Evolutionary conservation across 2,888 invertebrate species (phyloP), one percentile per base, ranked within the genome.

Genomic region (Leucophenga montana): DNA sequence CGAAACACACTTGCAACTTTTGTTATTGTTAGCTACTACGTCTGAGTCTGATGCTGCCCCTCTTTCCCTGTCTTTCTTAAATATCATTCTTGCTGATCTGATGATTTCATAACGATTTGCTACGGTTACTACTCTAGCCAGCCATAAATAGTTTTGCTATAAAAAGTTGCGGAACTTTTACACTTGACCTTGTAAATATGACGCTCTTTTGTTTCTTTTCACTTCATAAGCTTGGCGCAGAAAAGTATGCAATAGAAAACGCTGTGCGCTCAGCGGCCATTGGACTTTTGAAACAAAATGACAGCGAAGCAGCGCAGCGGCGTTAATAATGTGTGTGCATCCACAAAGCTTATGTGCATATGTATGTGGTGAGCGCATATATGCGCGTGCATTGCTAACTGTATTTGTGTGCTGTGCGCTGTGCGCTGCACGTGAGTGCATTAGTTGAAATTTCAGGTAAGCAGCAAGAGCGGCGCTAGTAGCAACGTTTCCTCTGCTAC

Each of bases 161-260:
- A n/a, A n/a, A n/a, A n/a, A n/a, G n/a, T n/a, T n/a, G n/a, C n/a
- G n/a, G n/a, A n/a, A n/a, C n/a, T n/a, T n/a, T n/a, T n/a, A n/a
- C n/a, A n/a, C n/a, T n/a, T n/a, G n/a, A n/a, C n/a, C n/a, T n/a
- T 39, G 9, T 39, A 39, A 3, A 39, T 39, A 39, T 8, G 9
- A 39, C 39, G 16, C 39, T 16, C 18, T n/a, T 61, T 33, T 0
- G 33, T 33, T 33, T 27, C 69, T 50, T 65, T 31, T 50, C 39
- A 5, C 39, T 39, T 39, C 39, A 39, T 39, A 39, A 39, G 9
- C 3, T 8, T 53, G 70, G 72, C 73, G 72, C 79, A 66, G 71
- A 67, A 73, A 77, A 72, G 76, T 78, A 72, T 73, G 72, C 73
- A 71, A 74, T 73, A 72, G 71, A 73, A 78, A 77, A 75, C 56